Base-by-base conservation (phyloP, 1,140 invertebrate genomes). In the Lordiphosa mommai region DNA sequence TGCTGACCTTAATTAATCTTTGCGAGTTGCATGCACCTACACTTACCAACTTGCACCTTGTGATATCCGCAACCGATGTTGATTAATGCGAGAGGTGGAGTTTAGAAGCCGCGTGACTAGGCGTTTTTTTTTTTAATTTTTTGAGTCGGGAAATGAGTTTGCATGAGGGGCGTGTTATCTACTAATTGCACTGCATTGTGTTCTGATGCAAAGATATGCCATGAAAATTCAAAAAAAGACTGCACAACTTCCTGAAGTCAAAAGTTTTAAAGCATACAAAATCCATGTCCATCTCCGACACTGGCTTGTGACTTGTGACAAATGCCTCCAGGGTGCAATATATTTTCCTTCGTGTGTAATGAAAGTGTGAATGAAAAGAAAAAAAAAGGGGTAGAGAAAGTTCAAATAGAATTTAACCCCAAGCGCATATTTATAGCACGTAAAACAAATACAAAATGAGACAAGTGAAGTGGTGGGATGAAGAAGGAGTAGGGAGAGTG, bases 1-100 rank as follows among this genome's bases (percentile, higher is more conserved):
- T 59, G 14, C 51, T 82, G 76, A 84, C 77, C 77, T 84, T 82
- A 82, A 80, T 82, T 82, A 82, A 82, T 82, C 76, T 70, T 59
- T 70, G 51, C 59, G 47, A 58, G 55, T 58, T 52, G 66, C 55
- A 66, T 64, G 58, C 52, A 67, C 63, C 13, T 33, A 34, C 55
- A 33, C 57, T 57, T 17, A 41, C 52, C 49, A 43, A 61, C 44
- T 27, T 50, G 61, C 34, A 34, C 32, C 37, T 32, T 32, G 60
- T 23, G 29, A 17, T 20, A 8, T 53, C 10, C 67, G 61, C 55
- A 65, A 51, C 76, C 77, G 82, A 82, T 80, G 38, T 57, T 80
- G 76, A 80, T 80, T 82, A 74, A 82, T 80, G 71, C 38, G 51
- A 13, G 6, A 55, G 53, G 49, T 52, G 43, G 27, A 38, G 27